Percentiles rank a stretch among this genome's conserved stretches.
These are phyloP conservation scores for Ambastaia sidthimunki DNA, from an alignment of 2,797 vertebrate genomes.

Conservation along the genomic window DNA sequence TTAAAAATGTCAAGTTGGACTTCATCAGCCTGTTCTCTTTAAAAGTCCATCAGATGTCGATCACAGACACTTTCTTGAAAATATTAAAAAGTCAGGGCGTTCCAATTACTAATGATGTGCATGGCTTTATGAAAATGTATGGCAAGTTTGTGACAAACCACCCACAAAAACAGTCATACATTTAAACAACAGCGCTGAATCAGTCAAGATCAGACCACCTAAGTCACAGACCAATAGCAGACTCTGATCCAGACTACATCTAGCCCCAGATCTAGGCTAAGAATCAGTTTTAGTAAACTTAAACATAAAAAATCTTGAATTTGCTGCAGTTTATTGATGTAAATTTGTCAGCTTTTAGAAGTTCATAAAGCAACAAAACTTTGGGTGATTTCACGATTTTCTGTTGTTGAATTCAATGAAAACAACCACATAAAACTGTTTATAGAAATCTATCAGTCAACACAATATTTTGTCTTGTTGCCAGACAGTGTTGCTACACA, in stretches of 20 bases:
- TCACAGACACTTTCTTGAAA: background rate
- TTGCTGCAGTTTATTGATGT: background rate
- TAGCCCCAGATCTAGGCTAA: background rate
- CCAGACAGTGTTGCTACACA: too few species aligned
- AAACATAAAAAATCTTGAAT: background rate
- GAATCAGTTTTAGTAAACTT: background rate
- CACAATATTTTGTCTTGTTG: too few species aligned
- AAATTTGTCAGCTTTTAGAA: background rate
- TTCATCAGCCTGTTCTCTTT: conserved; percentile 10
- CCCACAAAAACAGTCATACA: conserved; percentile 38
- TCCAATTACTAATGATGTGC: conserved; percentile 22
- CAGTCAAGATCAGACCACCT: background rate
- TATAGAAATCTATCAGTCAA: too few species aligned
- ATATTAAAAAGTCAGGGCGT: conserved; percentile 29
- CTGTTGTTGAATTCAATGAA: too few species aligned
- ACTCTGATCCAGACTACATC: background rate
- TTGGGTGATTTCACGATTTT: too few species aligned
- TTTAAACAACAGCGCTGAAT: background rate
- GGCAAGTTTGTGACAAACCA: background rate
- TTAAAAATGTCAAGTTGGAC: conserved; percentile 32
- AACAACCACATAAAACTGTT: too few species aligned
- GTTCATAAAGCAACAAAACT: background rate
- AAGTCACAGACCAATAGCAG: background rate
- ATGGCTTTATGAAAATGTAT: conserved; percentile 32
- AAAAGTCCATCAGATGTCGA: conserved; percentile 9